Evolutionary conservation across 2,888 invertebrate species (phyloP).

Genomic region (Nomada lathburiana): DNA sequence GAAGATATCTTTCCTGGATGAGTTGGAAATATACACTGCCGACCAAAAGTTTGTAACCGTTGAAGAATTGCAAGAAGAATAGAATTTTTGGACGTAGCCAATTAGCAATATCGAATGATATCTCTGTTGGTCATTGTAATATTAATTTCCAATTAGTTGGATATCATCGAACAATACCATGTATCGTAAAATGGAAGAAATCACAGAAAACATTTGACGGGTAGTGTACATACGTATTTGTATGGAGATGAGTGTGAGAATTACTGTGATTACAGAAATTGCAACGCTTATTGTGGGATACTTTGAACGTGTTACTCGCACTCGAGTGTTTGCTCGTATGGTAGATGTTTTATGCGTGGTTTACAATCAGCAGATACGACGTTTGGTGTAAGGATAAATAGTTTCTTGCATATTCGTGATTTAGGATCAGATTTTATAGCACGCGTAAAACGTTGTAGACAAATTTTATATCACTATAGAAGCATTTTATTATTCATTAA

Average conservation of each 20-base stretch:
- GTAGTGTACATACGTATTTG: background rate
- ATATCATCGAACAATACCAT: too few relatives aligned
- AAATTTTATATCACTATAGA: background rate
- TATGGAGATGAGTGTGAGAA: background rate
- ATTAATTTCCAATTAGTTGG: too few relatives aligned
- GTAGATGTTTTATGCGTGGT: background rate
- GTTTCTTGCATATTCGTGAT: background rate
- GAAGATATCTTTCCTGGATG: conserved; percentile 11
- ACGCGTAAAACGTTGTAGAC: background rate
- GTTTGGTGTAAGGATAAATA: background rate
- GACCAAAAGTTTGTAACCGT: too few relatives aligned
- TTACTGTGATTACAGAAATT: conserved; percentile 7
- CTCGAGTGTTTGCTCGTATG: background rate
- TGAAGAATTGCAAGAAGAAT: too few relatives aligned
- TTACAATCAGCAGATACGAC: background rate
- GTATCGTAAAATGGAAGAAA: too few relatives aligned
- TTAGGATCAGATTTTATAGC: background rate
- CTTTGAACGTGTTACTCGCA: background rate
- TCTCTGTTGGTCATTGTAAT: too few relatives aligned
- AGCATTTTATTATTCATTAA: too few relatives aligned
- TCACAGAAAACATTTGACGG: too few relatives aligned
- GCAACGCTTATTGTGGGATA: background rate
- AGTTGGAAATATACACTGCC: background rate
- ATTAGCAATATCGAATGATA: too few relatives aligned
- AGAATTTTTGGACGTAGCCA: too few relatives aligned